phyloP scores from a whole-genome alignment of 1,140 invertebrate genomes.

The Procambarus clarkii region DNA sequence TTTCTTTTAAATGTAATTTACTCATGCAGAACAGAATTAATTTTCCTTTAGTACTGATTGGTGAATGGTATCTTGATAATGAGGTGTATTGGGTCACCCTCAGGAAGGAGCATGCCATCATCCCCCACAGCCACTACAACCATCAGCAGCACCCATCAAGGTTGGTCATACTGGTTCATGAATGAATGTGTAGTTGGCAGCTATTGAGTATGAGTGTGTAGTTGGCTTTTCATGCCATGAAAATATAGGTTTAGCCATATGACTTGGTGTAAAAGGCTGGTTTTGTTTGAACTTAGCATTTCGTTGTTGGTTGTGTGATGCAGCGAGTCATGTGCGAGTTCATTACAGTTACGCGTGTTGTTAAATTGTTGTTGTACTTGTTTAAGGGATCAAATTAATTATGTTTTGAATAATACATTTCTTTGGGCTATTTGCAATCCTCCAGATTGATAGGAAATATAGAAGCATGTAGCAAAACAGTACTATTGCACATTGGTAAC shows the following conservation, averaged over 20 bases:
- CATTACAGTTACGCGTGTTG: too few relatives aligned
- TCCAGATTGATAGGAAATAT: too few relatives aligned
- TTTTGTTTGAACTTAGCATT: not conserved
- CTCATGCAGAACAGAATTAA: not conserved
- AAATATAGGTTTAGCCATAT: not conserved
- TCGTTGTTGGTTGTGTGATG: too few relatives aligned
- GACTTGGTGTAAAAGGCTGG: not conserved
- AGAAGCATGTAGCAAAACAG: too few relatives aligned
- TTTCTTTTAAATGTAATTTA: constrained; percentile 27
- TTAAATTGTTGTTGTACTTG: too few relatives aligned
- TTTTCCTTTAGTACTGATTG: not conserved
- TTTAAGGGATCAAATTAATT: too few relatives aligned
- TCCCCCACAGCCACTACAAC: constrained; percentile 22
- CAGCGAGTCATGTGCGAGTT: too few relatives aligned
- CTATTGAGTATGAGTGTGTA: too few relatives aligned
- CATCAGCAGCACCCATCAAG: constrained; percentile 17
- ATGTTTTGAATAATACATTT: too few relatives aligned
- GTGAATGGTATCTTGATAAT: constrained; percentile 30
- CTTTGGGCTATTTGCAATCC: too few relatives aligned
- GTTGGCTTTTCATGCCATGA: not conserved
- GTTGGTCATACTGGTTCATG: constrained; percentile 7
- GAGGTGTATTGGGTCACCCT: constrained; percentile 25
- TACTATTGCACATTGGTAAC: too few relatives aligned
- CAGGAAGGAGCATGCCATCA: constrained; percentile 52
- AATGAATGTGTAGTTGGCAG: not conserved